Base-by-base conservation (phyloP, 1,140 invertebrate species). In the Macrostomum lignano region DNA sequence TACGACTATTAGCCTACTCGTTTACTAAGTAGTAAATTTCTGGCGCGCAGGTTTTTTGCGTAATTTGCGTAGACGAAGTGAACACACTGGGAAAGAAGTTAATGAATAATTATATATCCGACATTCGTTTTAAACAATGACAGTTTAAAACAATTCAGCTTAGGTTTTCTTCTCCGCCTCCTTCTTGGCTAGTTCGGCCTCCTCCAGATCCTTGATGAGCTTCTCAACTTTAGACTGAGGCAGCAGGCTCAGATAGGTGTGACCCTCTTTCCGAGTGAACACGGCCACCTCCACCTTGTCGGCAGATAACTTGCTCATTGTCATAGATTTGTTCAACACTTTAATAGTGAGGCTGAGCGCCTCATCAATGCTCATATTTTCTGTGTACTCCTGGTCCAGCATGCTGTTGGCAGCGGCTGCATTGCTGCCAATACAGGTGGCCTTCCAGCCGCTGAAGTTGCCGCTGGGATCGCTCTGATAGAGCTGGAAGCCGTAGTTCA, bases 341-440 rank as follows among this genome's bases (percentile, higher is more conserved):
- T 30, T 35, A 20, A 35, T 19, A 14, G 15, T 31, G 11, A 28
- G 23, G 9, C 31, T 30, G 4, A 13, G 7, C 5, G 10, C 25
- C 10, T 13, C 13, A 21, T 35, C 6, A 30, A 10, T 13, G 13
- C 11, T 13, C 10, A 32, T 10, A 7, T 34, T 24, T 11, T 30
- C n/a, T 2, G 23, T 14, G 25, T 31, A 21, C 21, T 20, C 25
- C 10, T 13, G n/a, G 10, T 33, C 32, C 20, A 33, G 15, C n/a
- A 33, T 21, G 19, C 21, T 14, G 7, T 11, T 17, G 7, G 32
- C 32, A 11, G 32, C 29, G n/a, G 10, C 36, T 62, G 62, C 49
- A 88, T 96, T 96, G 51, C 91, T 93, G 30, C 91, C 91, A 52
- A 98, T 96, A 53, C 88, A 98, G 13, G 91, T 96, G 1, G 88